phyloP scores from a whole-genome alignment of 30 jellyfish, hydroid and myxozoan species.

The Catostylus mosaicus region DNA sequence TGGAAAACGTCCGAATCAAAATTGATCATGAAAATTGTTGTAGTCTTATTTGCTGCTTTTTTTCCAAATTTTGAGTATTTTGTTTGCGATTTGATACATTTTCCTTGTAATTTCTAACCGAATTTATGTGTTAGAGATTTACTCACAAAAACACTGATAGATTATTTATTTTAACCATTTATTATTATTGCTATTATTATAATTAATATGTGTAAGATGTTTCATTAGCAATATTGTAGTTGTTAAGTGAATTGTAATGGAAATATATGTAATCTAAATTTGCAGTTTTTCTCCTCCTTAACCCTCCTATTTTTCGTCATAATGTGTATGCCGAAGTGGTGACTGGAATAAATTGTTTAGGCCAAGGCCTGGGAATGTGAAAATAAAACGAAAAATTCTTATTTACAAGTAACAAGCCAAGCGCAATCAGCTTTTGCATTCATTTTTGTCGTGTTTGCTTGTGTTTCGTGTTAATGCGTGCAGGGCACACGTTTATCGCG shows the following conservation, averaged over 20 bases:
- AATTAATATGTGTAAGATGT: background rate
- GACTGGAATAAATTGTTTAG: background rate
- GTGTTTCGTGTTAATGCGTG: background rate
- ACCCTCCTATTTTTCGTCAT: background rate
- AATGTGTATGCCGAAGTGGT: background rate
- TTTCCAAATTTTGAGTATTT: too few species aligned
- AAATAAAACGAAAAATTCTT: too few species aligned
- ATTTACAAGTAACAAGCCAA: too few species aligned
- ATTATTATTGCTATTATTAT: background rate
- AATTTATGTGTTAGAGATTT: too few species aligned
- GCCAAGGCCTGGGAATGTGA: background rate
- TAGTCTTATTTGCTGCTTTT: background rate
- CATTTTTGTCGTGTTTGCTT: too few species aligned
- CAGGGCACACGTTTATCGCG: background rate
- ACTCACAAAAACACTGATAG: background rate
- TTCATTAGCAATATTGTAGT: background rate
- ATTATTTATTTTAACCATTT: background rate
- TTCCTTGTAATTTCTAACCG: background rate
- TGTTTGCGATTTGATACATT: background rate
- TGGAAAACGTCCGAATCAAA: background rate
- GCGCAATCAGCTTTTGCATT: too few species aligned
- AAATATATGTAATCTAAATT: background rate
- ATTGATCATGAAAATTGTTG: background rate
- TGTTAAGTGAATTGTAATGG: background rate
- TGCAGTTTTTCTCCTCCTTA: background rate